Percentiles rank a stretch among this genome's conserved stretches.
phyloP scores from a whole-genome alignment of 2,888 invertebrate genomes.

The Euzophera pinguis region DNA sequence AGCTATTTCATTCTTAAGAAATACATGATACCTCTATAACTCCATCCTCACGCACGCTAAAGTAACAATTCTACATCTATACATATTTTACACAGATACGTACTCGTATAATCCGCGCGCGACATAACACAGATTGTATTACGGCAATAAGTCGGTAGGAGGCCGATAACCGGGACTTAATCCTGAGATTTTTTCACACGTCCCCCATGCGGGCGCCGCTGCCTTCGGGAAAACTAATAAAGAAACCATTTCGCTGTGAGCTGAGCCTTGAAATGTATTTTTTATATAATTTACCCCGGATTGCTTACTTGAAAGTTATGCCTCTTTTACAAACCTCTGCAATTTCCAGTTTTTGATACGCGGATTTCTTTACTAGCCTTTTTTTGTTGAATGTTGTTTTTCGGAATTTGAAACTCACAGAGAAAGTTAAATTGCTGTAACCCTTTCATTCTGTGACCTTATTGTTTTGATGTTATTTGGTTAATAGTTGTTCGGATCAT shows the following conservation, averaged over 20 bases:
- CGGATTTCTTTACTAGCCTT: no score
- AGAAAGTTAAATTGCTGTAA: no score
- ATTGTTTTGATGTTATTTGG: no score
- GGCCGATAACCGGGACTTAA: constrained; percentile 72
- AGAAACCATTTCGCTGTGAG: constrained; percentile 77
- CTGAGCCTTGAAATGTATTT: constrained; percentile 81
- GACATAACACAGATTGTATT: constrained; percentile 77
- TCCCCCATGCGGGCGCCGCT: constrained; percentile 48
- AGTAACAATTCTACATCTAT: background rate
- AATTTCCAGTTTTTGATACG: background rate
- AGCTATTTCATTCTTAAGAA: no score
- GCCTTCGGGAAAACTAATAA: constrained; percentile 77
- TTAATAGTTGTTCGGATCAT: no score
- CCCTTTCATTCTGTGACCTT: no score
- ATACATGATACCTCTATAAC: no score
- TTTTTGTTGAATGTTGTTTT: background rate
- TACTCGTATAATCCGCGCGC: constrained; percentile 60
- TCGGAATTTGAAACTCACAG: background rate
- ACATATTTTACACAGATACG: background rate
- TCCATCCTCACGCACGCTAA: no score
- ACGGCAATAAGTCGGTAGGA: constrained; percentile 67
- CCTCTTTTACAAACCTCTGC: background rate
- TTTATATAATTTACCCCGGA: constrained; percentile 79
- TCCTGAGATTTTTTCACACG: constrained; percentile 75
- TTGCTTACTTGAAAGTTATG: constrained; percentile 59